phyloP scores from a whole-genome alignment of 1,140 invertebrate species.

The Caenorhabditis inopinata region DNA sequence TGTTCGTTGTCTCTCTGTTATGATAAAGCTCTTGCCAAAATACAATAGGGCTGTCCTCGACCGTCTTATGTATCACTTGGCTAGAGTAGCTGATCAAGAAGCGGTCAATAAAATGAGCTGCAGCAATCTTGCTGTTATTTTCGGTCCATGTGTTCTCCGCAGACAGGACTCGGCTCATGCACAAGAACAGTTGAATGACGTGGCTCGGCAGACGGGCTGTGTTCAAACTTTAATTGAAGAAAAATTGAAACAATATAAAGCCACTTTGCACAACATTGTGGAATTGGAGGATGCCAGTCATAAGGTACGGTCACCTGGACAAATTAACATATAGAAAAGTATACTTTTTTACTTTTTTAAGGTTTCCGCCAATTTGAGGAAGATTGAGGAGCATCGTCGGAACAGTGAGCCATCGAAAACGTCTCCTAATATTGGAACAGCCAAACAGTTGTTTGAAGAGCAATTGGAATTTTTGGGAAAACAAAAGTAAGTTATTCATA shows the following conservation, averaged over 20 bases:
- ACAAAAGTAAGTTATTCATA: constrained; percentile 56
- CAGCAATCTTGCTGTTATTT: constrained; percentile 86
- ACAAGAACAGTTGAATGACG: constrained; percentile 74
- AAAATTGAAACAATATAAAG: constrained; percentile 75
- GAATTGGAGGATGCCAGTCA: constrained; percentile 74
- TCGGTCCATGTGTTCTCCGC: constrained; percentile 87
- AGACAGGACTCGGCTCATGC: constrained; percentile 82
- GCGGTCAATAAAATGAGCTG: constrained; percentile 87
- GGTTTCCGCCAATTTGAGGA: constrained; percentile 54
- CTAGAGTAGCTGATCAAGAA: constrained; percentile 74
- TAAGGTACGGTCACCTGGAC: constrained; percentile 57
- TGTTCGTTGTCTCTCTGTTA: constrained; percentile 79
- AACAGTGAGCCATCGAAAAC: constrained; percentile 41
- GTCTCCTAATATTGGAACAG: constrained; percentile 24
- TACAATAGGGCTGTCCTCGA: constrained; percentile 87
- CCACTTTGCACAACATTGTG: constrained; percentile 82
- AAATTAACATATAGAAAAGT: too few relatives aligned
- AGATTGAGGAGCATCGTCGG: constrained; percentile 54
- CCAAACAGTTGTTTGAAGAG: constrained; percentile 60
- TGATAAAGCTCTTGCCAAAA: constrained; percentile 84
- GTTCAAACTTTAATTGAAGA: constrained; percentile 84
- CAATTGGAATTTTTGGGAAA: constrained; percentile 65
- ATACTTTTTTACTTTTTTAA: neutral
- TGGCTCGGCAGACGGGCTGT: constrained; percentile 71
- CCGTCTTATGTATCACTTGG: constrained; percentile 86